A percentile compares a stretch with the other conserved stretches of the same genome.
Evolutionary conservation across 1,140 invertebrate genomes (phyloP).

Genomic region (Brachionus koreanus): DNA sequence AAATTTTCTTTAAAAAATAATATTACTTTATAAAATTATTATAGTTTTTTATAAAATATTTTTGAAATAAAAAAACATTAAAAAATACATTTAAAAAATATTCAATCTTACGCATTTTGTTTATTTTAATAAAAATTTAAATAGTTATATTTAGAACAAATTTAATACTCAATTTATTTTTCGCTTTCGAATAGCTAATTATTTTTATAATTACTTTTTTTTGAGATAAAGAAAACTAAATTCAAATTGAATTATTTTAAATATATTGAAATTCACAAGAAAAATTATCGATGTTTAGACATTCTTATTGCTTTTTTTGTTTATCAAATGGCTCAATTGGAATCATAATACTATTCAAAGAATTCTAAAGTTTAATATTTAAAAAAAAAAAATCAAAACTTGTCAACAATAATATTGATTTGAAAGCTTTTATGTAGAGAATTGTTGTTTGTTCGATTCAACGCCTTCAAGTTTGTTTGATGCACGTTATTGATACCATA

Average conservation of each 20-base stretch:
- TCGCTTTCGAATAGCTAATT: background rate
- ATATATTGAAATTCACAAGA: background rate
- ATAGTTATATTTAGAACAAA: too few relatives aligned
- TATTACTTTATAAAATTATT: too few relatives aligned
- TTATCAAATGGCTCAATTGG: background rate
- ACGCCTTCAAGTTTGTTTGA: background rate
- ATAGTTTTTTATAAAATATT: too few relatives aligned
- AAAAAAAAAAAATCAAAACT: background rate
- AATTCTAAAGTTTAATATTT: background rate
- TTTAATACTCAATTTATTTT: background rate
- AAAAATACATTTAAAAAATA: too few relatives aligned
- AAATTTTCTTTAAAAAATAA: too few relatives aligned
- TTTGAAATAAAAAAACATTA: too few relatives aligned
- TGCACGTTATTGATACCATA: background rate
- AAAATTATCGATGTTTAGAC: background rate
- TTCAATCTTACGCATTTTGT: too few relatives aligned
- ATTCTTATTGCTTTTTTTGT: background rate
- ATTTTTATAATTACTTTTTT: background rate
- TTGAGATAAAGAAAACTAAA: background rate
- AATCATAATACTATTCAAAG: background rate
- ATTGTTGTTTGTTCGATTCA: background rate
- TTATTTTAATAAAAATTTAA: too few relatives aligned
- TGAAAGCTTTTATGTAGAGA: background rate
- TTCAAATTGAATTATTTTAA: background rate
- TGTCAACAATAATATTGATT: background rate